Evolutionary conservation across 1,140 invertebrate species (phyloP).

Genomic region (Eciton burchellii): DNA sequence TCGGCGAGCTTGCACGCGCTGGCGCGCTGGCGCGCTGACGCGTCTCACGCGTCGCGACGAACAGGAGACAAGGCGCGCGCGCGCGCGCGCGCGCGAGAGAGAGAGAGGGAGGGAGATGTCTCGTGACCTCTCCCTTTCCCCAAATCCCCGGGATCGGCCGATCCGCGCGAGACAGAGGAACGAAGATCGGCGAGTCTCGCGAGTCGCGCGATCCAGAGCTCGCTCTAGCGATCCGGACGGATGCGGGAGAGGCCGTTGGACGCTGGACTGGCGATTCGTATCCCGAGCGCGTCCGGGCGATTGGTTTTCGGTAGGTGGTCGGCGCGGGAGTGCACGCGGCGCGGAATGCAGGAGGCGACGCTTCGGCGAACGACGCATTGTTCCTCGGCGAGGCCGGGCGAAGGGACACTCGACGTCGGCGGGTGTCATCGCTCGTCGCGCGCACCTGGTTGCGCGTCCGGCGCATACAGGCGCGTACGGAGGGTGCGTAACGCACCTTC

Average conservation of each 20-base stretch:
- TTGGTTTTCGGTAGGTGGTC: neutral
- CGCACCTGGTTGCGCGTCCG: constrained; percentile 71
- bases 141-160: too few species aligned
- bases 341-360: constrained; percentile 23
- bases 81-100: too few species aligned
- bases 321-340: constrained; percentile 13
- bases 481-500: constrained; percentile 78
- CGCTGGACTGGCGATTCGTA: too few species aligned
- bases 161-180: too few species aligned
- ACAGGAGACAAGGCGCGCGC: too few species aligned
- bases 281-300: neutral
- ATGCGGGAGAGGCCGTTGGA: constrained; percentile 12
- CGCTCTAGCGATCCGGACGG: neutral
- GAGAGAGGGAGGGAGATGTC: too few species aligned
- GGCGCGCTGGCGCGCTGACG: constrained; percentile 61
- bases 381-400: constrained; percentile 3
- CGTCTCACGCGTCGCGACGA: constrained; percentile 39
- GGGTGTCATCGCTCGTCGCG: constrained; percentile 62
- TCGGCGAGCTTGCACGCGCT: constrained; percentile 64
- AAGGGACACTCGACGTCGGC: constrained; percentile 9
- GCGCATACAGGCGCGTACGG: constrained; percentile 77
- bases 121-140: too few species aligned
- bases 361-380: constrained; percentile 43
- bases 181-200: neutral
- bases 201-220: neutral